Base-by-base conservation (phyloP, 1,140 invertebrate genomes). In the Caerostris extrusa region DNA sequence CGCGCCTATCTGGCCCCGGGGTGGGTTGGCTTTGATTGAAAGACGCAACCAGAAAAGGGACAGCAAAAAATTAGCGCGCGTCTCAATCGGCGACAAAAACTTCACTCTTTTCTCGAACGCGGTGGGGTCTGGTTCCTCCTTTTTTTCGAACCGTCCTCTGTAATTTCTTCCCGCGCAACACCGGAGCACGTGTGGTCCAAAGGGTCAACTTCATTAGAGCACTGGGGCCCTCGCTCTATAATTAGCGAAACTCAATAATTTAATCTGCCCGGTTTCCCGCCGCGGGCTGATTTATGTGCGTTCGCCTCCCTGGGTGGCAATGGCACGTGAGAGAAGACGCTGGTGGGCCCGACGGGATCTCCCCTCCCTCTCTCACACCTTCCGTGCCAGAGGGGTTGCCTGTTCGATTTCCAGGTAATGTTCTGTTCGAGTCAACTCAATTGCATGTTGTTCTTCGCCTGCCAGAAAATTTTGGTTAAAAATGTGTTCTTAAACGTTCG, bases 161-260 rank as follows among this genome's bases (percentile, higher is more conserved):
- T 92, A 92, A 92, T 92, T 92, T 92, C 81, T 83, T 83, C 82
- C 50, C 67, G 89, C n/a, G 56, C 89, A 89, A 55, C 58, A 87
- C 61, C 8, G 34, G 64, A 55, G 50, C 90, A 81, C 92, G 92
- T 93, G 92, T 93, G 92, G 92, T 93, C 92, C 77, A 61, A 89
- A 55, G 92, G 92, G 92, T 93, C 92, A 93, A 93, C 92, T 93
- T 93, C 92, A 93, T 93, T 93, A 93, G 92, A 82, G 86, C 55
- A 77, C 5, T 89, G 92, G 64, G 69, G 92, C 85, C 92, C 82
- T 86, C 34, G 92, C 83, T 93, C 92, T 93, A 93, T 89, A 93
- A 93, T 93, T 93, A 93, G 87, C 61, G 92, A 93, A 81, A 87
- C 92, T 93, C 92, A 93, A 93, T 93, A 93, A 93, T 93, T 93